Conservation (phyloP, 1,140 invertebrate genomes). For the Pseudomyrmex flavicornis region DNA sequence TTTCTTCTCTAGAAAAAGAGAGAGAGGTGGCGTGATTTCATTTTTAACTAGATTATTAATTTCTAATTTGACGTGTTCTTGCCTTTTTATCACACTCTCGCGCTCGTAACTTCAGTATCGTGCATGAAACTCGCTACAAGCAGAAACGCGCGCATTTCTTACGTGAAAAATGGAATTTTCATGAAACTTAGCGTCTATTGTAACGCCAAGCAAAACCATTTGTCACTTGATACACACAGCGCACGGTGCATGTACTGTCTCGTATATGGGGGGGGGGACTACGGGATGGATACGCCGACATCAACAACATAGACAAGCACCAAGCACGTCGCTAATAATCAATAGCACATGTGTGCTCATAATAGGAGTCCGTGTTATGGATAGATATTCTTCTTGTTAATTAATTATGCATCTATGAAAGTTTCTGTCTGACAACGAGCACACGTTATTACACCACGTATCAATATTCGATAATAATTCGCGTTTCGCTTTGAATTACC, state of each 20-base stretch:
- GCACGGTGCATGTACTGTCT: conserved; percentile 1
- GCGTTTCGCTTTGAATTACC: conserved; percentile 44
- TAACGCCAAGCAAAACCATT: conserved; percentile 38
- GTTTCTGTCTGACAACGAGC: conserved; percentile 47
- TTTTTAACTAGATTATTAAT: conserved; percentile 33
- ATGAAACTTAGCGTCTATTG: conserved; percentile 58
- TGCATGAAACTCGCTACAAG: conserved; percentile 7
- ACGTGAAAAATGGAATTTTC: conserved; percentile 47
- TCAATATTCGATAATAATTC: conserved; percentile 59
- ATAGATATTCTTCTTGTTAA: conserved; percentile 67
- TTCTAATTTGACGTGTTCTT: conserved; percentile 10
- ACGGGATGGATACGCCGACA: conserved; percentile 42
- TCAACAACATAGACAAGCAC: conserved; percentile 44
- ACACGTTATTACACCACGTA: neutral
- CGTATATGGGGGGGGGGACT: conserved; percentile 42
- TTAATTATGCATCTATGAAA: conserved; percentile 62
- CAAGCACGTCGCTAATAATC: conserved; percentile 44
- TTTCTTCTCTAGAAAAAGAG: neutral
- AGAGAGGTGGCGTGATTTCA: neutral
- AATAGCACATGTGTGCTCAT: conserved; percentile 56
- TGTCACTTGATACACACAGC: conserved; percentile 39
- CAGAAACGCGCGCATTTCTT: neutral
- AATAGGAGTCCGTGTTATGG: conserved; percentile 58
- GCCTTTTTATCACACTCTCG: neutral
- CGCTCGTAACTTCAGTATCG: conserved; percentile 1